Conservation (phyloP, 1,140 invertebrate genomes). For the Cyphomyrmex costatus region DNA sequence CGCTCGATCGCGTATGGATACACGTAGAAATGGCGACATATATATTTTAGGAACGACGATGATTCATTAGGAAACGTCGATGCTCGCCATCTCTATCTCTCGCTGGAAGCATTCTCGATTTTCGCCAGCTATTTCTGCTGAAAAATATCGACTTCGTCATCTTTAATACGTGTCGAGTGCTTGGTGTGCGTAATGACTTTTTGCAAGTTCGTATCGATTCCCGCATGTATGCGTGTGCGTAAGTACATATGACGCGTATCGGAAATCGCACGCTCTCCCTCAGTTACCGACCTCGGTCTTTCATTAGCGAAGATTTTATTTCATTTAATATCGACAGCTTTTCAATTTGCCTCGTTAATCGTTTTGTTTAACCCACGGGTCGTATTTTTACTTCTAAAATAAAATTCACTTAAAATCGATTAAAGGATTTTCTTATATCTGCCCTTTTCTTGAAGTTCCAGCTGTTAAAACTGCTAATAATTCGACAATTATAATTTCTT, state of each 20-base stretch:
- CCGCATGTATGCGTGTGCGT: background rate
- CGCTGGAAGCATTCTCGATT: conserved; percentile 23
- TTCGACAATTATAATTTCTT: background rate
- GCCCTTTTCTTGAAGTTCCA: background rate
- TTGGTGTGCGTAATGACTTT: background rate
- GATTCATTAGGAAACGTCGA: conserved; percentile 31
- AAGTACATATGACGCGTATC: background rate
- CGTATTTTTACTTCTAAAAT: background rate
- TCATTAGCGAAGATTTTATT: background rate
- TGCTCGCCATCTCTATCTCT: conserved; percentile 21
- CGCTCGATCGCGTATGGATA: conserved; percentile 6
- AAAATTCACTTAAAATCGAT: background rate
- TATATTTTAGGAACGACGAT: background rate
- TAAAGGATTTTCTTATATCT: background rate
- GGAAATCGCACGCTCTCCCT: conserved; percentile 24
- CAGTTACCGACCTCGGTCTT: background rate
- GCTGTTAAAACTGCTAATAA: background rate
- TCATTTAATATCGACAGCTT: background rate
- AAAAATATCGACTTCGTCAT: conserved; percentile 38
- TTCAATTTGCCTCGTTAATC: background rate
- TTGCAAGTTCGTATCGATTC: background rate
- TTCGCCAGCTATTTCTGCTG: conserved; percentile 27
- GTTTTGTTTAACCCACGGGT: background rate
- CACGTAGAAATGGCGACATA: conserved; percentile 11
- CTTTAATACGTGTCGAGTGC: background rate